These are phyloP conservation scores for Athalia rosae DNA, from an alignment of 2,888 invertebrate genomes.

Conservation along the genomic window DNA sequence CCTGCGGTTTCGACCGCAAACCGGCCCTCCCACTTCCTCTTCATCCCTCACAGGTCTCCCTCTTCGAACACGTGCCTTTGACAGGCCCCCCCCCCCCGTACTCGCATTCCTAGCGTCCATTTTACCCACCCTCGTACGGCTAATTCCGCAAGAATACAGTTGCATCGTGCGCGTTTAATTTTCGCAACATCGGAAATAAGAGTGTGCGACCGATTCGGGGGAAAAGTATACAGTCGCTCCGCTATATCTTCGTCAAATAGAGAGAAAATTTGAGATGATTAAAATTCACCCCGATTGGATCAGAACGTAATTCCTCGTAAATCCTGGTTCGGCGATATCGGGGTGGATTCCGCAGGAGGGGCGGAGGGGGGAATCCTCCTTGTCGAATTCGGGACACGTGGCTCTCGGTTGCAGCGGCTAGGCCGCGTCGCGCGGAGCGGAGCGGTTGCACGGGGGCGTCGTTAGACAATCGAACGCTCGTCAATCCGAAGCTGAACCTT, in stretches of 20 bases:
- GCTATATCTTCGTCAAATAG: too few species aligned
- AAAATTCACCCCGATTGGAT: too few species aligned
- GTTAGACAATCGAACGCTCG: constrained; percentile 35
- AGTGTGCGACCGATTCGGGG: too few species aligned
- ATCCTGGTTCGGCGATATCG: too few species aligned
- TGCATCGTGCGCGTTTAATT: constrained; percentile 36
- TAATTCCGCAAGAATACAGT: constrained; percentile 40
- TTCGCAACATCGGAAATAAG: not conserved
- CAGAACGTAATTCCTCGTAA: too few species aligned
- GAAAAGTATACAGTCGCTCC: too few species aligned
- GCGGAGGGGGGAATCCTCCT: not conserved
- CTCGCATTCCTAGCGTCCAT: constrained; percentile 36
- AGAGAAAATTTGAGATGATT: too few species aligned
- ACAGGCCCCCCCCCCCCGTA: constrained; percentile 59
- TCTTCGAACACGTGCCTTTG: constrained; percentile 65
- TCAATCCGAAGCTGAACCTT: constrained; percentile 50
- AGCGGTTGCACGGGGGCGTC: not conserved
- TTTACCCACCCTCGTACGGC: constrained; percentile 13
- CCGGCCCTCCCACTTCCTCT: constrained; percentile 12
- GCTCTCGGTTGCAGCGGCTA: not conserved
- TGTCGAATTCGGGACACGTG: constrained; percentile 22
- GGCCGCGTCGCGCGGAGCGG: not conserved
- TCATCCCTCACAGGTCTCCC: constrained; percentile 26
- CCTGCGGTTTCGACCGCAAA: constrained; percentile 44
- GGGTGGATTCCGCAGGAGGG: too few species aligned